phyloP scores from a whole-genome alignment of 2,888 invertebrate species.

The Ypsolopha scabrella region DNA sequence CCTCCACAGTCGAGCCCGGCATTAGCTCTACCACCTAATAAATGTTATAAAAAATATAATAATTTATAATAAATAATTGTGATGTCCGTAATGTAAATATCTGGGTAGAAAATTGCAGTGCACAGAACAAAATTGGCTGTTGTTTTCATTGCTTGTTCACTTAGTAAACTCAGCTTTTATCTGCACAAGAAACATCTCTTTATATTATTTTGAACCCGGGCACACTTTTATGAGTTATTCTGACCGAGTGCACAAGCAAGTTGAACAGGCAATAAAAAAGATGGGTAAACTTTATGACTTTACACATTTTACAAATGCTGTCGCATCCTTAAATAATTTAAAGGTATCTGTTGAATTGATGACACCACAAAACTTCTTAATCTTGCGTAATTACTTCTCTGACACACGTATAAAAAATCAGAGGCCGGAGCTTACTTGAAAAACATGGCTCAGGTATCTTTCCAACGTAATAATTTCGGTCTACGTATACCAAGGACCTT shows the following conservation, averaged over 20 bases:
- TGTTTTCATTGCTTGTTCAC: constrained; percentile 13
- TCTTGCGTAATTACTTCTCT: constrained; percentile 14
- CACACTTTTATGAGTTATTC: too few species aligned
- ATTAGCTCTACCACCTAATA: too few species aligned
- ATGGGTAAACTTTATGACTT: constrained; percentile 14
- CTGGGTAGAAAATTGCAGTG: constrained; percentile 16
- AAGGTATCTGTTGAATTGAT: constrained; percentile 3
- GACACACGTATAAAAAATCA: constrained; percentile 14
- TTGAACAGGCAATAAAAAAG: too few species aligned
- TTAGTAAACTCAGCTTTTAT: constrained; percentile 14
- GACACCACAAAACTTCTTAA: constrained; percentile 11
- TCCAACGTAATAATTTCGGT: too few species aligned
- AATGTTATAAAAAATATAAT: constrained; percentile 1
- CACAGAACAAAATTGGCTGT: constrained; percentile 17
- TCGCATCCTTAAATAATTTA: constrained; percentile 10
- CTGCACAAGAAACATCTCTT: constrained; percentile 10
- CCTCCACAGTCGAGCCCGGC: too few species aligned
- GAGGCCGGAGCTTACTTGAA: constrained; percentile 15
- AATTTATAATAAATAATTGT: constrained; percentile 11
- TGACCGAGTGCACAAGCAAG: too few species aligned
- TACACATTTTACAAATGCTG: constrained; percentile 13
- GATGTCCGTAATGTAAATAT: constrained; percentile 9
- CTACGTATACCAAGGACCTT: too few species aligned
- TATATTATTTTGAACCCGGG: too few species aligned
- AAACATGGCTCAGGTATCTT: constrained; percentile 14